A percentile compares a stretch with the other conserved stretches of the same genome.
phyloP scores from a whole-genome alignment of 2,113 vertebrate genomes.

The Trogon melanurus region DNA sequence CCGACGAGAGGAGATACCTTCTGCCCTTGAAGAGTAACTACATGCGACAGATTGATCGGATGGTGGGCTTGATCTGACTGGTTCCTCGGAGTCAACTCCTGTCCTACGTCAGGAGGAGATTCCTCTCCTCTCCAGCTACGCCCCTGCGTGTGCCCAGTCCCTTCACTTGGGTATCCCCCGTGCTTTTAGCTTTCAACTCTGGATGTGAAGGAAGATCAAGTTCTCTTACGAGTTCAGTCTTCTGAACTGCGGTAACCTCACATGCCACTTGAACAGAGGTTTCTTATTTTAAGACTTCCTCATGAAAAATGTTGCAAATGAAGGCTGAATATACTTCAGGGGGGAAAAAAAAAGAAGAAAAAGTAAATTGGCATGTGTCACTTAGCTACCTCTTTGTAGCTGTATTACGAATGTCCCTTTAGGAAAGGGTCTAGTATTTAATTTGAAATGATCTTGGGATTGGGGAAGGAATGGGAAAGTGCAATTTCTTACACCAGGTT shows the following conservation, averaged over 20 bases:
- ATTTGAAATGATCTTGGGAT: neutral
- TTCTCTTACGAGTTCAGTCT: neutral
- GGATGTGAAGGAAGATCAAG: neutral
- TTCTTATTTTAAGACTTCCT: neutral
- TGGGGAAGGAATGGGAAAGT: slow-evolving; percentile 56
- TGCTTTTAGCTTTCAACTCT: neutral
- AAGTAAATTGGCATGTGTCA: neutral
- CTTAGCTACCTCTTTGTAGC: slow-evolving; percentile 62
- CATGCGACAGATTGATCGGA: slow-evolving; percentile 97
- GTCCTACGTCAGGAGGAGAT: neutral
- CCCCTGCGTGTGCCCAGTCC: neutral
- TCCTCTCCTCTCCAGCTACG: neutral
- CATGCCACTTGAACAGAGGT: neutral
- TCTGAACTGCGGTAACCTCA: neutral
- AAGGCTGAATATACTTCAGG: neutral
- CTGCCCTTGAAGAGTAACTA: slow-evolving; percentile 95
- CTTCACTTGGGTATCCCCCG: slow-evolving; percentile 13
- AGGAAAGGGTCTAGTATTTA: slow-evolving; percentile 14
- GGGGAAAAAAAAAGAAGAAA: neutral
- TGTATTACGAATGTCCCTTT: slow-evolving; percentile 12
- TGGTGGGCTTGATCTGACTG: slow-evolving; percentile 93
- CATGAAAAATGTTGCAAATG: neutral
- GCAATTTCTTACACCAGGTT: slow-evolving; percentile 56
- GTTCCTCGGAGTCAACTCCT: neutral
- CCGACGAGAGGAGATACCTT: slow-evolving; percentile 88